These are phyloP conservation scores for Dasyurus viverrinus DNA, from an alignment of 2,113 vertebrate genomes.

Conservation along the genomic window DNA sequence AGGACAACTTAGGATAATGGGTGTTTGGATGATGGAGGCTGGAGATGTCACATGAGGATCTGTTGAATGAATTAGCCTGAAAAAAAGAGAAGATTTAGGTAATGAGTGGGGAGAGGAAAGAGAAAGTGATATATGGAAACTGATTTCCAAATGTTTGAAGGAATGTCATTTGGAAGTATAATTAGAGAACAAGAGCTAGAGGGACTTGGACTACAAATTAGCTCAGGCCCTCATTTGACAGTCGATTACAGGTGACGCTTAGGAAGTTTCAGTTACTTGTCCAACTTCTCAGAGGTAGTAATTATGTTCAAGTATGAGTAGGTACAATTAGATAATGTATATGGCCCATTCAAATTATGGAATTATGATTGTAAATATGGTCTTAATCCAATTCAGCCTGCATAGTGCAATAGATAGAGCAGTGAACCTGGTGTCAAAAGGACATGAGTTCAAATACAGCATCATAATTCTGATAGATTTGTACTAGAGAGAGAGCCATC, in stretches of 20 bases:
- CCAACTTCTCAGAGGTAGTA: neutral
- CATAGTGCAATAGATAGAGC: neutral
- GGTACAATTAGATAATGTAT: neutral
- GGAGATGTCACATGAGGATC: neutral
- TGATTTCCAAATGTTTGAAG: neutral
- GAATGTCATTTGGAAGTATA: neutral
- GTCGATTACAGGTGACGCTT: neutral
- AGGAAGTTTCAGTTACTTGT: slow-evolving; percentile 12
- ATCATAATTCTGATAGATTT: neutral
- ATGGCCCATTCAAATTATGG: neutral
- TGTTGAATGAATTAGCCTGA: neutral
- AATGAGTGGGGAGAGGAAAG: neutral
- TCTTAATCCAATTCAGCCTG: neutral
- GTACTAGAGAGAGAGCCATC: no score
- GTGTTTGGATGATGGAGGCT: neutral
- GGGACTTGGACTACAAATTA: neutral
- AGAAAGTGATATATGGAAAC: neutral
- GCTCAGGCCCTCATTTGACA: neutral
- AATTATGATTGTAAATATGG: neutral
- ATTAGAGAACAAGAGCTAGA: neutral
- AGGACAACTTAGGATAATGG: neutral
- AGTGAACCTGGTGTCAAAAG: neutral
- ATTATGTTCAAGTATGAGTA: neutral
- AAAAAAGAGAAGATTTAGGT: neutral
- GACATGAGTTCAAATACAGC: neutral